Base-by-base conservation (phyloP, 2,113 vertebrate species). In the Ailuropoda melanoleuca region DNA sequence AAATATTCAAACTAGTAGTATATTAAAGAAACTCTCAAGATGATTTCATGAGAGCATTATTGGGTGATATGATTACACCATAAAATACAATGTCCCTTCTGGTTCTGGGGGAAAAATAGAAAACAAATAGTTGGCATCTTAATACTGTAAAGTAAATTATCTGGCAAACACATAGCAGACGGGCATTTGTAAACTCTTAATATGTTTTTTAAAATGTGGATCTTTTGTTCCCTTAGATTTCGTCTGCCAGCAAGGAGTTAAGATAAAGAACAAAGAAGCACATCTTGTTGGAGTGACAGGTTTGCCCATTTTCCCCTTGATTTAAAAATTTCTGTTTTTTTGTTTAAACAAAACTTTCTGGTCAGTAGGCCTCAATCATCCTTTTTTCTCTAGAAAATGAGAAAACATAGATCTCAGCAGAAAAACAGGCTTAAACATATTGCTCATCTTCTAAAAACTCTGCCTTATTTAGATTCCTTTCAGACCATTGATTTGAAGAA, bases 351-450 rank as follows among this genome's bases (percentile, higher is more conserved):
- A 88, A 85, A 74, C 12, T 66, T 37, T 3, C 37, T 95, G 56
- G 74, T 91, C 68, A 81, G 17, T 78, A 74, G 48, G 39, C 29
- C 39, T 64, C n/a, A 89, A 62, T 26, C 11, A 83, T 29, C 39
- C 46, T 5, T 58, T 85, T 68, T 77, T 56, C 13, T 95, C 48
- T 96, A 86, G 34, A 92, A 89, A 94, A 86, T 72, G 14, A 82
- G 39, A 88, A 96, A 66, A 60, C 78, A 81, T 78, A 89, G 56
- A 37, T 43, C 34, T 96, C n/a, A 53, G 31, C 48, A 94, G 85
- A 93, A 90, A 91, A 58, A 85, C 34, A 93, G 13, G 14, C 72
- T 96, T 72, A 78, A 85, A 92, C 81, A 70, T 75, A 53, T 72
- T 60, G 31, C 26, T 85, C 48, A 56, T 55, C 21, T 93, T n/a